Evolutionary conservation across 2,888 invertebrate genomes (phyloP), one percentile per base, ranked within the genome.

Genomic region (Muscina levida): DNA sequence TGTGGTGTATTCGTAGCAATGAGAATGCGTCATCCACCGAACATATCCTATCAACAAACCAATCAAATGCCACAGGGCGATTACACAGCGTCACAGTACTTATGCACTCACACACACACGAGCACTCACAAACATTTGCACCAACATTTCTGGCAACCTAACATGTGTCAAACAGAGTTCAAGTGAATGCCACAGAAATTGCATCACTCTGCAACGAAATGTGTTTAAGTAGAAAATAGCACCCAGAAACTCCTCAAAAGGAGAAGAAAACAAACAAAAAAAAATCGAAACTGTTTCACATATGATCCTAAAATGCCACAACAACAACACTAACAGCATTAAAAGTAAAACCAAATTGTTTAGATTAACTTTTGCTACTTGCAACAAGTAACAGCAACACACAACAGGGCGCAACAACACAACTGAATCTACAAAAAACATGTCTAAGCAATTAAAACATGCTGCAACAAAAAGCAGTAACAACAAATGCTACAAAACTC

Each of bases 361-460:
- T 62, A 62, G 39, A 62, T 62, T 62, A 62, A 62, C 62, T 42
- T 22, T 42, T 62, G 42, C 62, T 62, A 62, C 62, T 62, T 42
- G 62, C 19, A 31, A 39, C 42, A 42, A 62, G 62, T 42, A 62
- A 57, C 31, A 57, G 10, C 59, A n/a, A 39, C 59, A 59, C 31
- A 31, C 31, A 31, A 31, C n/a, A n/a, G n/a, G n/a, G n/a, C n/a
- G 15, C 56, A 56, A 56, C 56, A 11, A 15, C 17, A 2, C 10
- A 31, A 17, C 17, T 17, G 62, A 39, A 62, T 62, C 62, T 42
- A 8, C n/a, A n/a, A n/a, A 42, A 39, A 62, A 62, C 62, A 62
- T 62, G 62, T 62, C 62, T 62, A 42, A 62, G 62, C 62, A 62
- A 62, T 62, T 62, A 62, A 62, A 62, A 42, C 62, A 62, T 39